These are phyloP conservation scores for Cepaea nemoralis DNA, from an alignment of 1,140 invertebrate species.

Conservation along the genomic window DNA sequence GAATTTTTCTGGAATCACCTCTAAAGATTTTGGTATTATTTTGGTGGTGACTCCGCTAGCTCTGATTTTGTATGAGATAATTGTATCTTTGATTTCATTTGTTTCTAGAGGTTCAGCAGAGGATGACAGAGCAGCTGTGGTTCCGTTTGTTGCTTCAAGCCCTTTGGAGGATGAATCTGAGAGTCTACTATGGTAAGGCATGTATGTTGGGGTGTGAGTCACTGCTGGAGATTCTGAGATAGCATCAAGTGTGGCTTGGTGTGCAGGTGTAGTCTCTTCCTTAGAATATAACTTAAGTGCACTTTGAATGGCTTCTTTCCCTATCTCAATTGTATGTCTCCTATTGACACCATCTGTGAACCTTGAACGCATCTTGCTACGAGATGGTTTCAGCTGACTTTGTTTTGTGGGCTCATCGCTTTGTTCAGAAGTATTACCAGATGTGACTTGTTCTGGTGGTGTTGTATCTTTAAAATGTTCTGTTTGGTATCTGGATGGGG, in stretches of 20 bases:
- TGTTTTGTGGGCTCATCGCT: not conserved
- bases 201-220: not conserved
- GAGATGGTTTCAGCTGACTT: not conserved
- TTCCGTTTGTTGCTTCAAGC: not conserved
- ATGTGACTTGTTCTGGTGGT: not conserved
- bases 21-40: not conserved
- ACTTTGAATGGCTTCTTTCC: not conserved
- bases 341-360: constrained; percentile 20
- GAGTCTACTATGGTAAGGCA: not conserved
- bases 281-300: not conserved
- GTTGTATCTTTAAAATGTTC: not conserved
- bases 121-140: not conserved
- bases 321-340: constrained; percentile 19
- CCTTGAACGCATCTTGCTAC: not conserved
- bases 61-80: not conserved
- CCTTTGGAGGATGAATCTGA: not conserved
- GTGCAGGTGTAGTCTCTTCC: not conserved
- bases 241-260: not conserved
- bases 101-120: not conserved
- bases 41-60: not conserved
- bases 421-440: not conserved
- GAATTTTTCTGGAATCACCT: not conserved
- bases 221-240: not conserved
- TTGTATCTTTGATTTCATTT: not conserved
- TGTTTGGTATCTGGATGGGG: not conserved